Conservation (phyloP, 1,140 invertebrate species). For the Brachionus paranguensis region DNA sequence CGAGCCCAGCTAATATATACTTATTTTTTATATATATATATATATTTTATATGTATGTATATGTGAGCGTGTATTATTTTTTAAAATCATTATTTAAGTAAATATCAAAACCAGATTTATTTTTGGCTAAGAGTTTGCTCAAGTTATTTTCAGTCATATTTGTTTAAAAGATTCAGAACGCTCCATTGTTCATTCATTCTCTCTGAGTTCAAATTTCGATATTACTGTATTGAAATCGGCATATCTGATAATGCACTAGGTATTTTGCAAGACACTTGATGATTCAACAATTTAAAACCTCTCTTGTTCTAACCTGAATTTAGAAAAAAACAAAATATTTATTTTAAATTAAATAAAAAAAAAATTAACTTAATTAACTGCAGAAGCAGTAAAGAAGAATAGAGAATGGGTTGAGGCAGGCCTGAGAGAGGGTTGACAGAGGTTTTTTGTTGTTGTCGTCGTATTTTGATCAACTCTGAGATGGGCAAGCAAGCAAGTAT, state of each 20-base stretch:
- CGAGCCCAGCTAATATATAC: background rate
- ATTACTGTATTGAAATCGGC: background rate
- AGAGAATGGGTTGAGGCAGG: background rate
- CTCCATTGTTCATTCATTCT: background rate
- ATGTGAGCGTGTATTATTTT: background rate
- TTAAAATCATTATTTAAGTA: background rate
- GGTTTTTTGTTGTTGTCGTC: no score
- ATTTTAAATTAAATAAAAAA: background rate
- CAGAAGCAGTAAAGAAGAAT: background rate
- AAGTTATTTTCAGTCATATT: conserved; percentile 15
- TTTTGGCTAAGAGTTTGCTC: conserved; percentile 3
- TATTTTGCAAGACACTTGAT: background rate
- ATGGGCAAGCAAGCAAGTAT: background rate
- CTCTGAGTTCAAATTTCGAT: background rate
- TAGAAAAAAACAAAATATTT: background rate
- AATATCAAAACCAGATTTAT: conserved; percentile 29
- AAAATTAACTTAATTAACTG: conserved; percentile 18
- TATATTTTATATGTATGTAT: background rate
- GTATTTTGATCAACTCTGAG: background rate
- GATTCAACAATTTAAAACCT: background rate
- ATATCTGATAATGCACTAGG: background rate
- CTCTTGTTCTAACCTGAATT: background rate
- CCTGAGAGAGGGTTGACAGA: background rate
- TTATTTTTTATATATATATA: background rate
- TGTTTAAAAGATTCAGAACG: conserved; percentile 1